These are phyloP conservation scores for Sesia bembeciformis DNA, from an alignment of 2,888 invertebrate species.

Conservation along the genomic window DNA sequence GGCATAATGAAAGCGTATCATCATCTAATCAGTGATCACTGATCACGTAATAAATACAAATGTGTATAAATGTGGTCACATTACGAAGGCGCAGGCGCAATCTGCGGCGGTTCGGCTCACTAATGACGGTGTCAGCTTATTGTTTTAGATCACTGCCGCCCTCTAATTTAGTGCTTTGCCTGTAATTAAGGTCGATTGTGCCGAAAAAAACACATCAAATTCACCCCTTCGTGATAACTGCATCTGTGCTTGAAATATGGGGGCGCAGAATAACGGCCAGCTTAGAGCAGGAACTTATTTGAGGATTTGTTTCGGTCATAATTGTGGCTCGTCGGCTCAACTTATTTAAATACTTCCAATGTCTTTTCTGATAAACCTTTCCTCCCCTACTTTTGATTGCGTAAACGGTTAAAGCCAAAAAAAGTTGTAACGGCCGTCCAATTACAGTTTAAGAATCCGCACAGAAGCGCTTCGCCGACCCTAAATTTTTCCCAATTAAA, in stretches of 20 bases:
- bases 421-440: constrained; percentile 69
- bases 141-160: constrained; percentile 70
- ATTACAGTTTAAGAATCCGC: constrained; percentile 67
- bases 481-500: constrained; percentile 73
- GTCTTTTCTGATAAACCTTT: constrained; percentile 14
- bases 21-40: constrained; percentile 20
- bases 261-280: constrained; percentile 28
- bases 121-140: constrained; percentile 62
- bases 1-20: neutral
- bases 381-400: constrained; percentile 36
- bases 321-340: neutral
- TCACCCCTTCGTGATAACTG: constrained; percentile 56
- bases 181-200: constrained; percentile 50
- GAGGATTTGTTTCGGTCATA: constrained; percentile 14
- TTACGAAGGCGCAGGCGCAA: constrained; percentile 36
- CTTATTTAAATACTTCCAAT: neutral
- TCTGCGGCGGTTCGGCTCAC: constrained; percentile 33
- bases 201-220: constrained; percentile 48
- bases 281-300: neutral
- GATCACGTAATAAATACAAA: constrained; percentile 39
- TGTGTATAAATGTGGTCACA: constrained; percentile 39
- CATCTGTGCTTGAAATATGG: constrained; percentile 41
- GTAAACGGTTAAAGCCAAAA: constrained; percentile 55
- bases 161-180: constrained; percentile 59
- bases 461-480: constrained; percentile 67